Percentiles rank a stretch among this genome's conserved stretches.
These are phyloP conservation scores for Corydoras maculifer DNA, from an alignment of 2,113 vertebrate species.

Conservation along the genomic window DNA sequence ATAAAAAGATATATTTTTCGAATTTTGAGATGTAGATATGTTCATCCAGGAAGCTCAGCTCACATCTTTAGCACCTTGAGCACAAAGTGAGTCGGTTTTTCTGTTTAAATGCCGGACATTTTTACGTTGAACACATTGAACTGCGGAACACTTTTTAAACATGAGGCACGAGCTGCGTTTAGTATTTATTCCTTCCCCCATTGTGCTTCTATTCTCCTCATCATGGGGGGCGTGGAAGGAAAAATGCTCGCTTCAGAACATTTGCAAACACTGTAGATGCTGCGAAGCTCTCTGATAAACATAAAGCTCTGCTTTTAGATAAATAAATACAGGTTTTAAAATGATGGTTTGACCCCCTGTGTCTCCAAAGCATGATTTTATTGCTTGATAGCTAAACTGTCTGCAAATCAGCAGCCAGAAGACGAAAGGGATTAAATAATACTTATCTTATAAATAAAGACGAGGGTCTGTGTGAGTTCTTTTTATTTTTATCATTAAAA, in stretches of 20 bases:
- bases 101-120: too few relatives aligned
- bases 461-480: too few relatives aligned
- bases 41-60: too few relatives aligned
- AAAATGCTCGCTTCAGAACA: constrained; percentile 48
- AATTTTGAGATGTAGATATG: too few relatives aligned
- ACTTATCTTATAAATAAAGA: too few relatives aligned
- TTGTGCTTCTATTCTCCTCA: constrained; percentile 58
- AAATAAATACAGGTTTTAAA: constrained; percentile 65
- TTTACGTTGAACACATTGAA: too few relatives aligned
- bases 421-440: too few relatives aligned
- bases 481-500: too few relatives aligned
- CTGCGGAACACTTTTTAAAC: constrained; percentile 50
- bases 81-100: neutral
- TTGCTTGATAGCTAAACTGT: constrained; percentile 38
- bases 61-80: too few relatives aligned
- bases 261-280: constrained; percentile 53
- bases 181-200: constrained; percentile 58
- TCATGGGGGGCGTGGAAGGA: constrained; percentile 42
- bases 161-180: constrained; percentile 46
- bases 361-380: constrained; percentile 49
- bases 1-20: too few relatives aligned
- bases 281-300: constrained; percentile 59
- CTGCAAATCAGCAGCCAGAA: constrained; percentile 45
- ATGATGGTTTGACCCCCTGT: constrained; percentile 63
- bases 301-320: constrained; percentile 60